Percentiles rank a stretch among this genome's conserved stretches.
Conservation (phyloP, 2,888 invertebrate species). For the Ophonus ardosiacus region DNA sequence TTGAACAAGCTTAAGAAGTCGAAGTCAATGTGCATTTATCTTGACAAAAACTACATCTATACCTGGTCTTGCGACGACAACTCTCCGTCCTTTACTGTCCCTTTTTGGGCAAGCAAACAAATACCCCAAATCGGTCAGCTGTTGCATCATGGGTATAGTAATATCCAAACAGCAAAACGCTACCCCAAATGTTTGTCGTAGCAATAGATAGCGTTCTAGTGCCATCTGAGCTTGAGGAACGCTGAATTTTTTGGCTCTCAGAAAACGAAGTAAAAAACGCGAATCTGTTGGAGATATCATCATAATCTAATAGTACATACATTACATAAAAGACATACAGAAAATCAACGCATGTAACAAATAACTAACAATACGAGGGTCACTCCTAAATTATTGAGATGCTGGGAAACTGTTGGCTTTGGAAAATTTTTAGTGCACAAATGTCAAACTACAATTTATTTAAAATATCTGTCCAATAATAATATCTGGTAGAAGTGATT, state of each 20-base stretch:
- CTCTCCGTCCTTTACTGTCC: slow-evolving; percentile 85
- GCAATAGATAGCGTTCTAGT: slow-evolving; percentile 86
- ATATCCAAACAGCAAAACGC: slow-evolving; percentile 86
- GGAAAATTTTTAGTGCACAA: too few relatives aligned
- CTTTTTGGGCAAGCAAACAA: slow-evolving; percentile 88
- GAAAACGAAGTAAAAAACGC: slow-evolving; percentile 84
- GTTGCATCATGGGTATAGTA: slow-evolving; percentile 83
- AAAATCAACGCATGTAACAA: too few relatives aligned
- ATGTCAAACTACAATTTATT: too few relatives aligned
- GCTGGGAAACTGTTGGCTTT: too few relatives aligned
- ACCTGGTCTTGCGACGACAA: slow-evolving; percentile 88
- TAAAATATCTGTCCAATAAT: too few relatives aligned
- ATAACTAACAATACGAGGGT: too few relatives aligned
- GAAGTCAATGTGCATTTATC: too few relatives aligned
- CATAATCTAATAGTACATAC: neutral
- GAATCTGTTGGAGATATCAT: slow-evolving; percentile 77
- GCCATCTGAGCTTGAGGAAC: slow-evolving; percentile 88
- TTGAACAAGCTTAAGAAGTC: too few relatives aligned
- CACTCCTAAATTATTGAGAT: too few relatives aligned
- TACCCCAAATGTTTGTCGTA: slow-evolving; percentile 87
- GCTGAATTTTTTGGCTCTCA: slow-evolving; percentile 89
- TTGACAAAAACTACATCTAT: too few relatives aligned
- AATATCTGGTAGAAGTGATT: too few relatives aligned
- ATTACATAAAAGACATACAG: neutral
- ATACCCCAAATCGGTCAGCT: slow-evolving; percentile 85